phyloP scores from a whole-genome alignment of 2,797 vertebrate species.

The Chrysocyon brachyurus region DNA sequence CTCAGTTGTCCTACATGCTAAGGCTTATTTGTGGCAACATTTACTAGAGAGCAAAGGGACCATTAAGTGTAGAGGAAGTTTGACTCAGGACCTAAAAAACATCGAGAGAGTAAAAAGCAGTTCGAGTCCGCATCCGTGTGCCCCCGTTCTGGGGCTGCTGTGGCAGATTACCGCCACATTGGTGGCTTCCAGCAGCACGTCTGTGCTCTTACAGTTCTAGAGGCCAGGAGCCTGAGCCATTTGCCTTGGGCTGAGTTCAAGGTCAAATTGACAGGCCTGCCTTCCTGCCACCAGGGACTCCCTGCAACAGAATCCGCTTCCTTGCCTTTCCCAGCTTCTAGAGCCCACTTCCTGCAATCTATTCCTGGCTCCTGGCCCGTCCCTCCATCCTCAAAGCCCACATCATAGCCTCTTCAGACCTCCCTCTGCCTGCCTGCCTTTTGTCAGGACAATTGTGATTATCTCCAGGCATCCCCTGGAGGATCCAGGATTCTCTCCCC shows the following conservation, averaged over 20 bases:
- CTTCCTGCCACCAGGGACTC: background rate
- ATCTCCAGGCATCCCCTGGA: background rate
- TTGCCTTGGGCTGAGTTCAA: background rate
- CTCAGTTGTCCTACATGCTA: background rate
- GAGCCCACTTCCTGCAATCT: background rate
- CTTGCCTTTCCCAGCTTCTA: background rate
- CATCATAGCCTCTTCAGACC: background rate
- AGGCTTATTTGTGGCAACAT: slow-evolving; percentile 22
- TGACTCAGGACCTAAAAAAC: background rate
- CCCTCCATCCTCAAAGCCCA: background rate
- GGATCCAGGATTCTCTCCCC: background rate
- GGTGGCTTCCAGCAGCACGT: background rate
- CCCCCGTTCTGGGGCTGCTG: background rate
- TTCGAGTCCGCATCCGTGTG: background rate
- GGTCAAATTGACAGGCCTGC: background rate
- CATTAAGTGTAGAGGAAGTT: background rate
- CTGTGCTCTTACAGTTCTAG: background rate
- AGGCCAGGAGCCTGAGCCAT: background rate
- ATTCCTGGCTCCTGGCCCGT: background rate
- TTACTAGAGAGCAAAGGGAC: background rate
- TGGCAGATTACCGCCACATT: background rate
- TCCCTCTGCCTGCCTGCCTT: background rate
- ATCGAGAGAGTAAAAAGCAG: background rate
- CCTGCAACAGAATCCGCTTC: background rate
- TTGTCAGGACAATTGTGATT: background rate